These are phyloP conservation scores for Chymomyza caudatula DNA, from an alignment of 2,888 invertebrate species.

Conservation along the genomic window DNA sequence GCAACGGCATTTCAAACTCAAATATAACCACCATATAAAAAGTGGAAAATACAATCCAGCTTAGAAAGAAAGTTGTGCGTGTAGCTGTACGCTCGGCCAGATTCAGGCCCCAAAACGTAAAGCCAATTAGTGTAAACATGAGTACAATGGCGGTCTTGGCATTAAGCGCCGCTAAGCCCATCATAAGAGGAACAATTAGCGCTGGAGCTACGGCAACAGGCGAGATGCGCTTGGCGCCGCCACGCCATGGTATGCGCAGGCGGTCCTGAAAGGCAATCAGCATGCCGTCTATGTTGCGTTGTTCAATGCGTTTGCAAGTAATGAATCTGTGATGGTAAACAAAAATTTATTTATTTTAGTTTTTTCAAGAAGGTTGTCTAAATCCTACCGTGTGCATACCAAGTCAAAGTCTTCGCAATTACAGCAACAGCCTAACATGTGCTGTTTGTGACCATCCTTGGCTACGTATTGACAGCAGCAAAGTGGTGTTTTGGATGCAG, in stretches of 20 bases:
- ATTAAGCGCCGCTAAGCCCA: slow-evolving; percentile 79
- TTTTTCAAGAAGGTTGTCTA: not conserved
- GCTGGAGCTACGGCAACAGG: slow-evolving; percentile 79
- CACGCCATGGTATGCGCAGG: slow-evolving; percentile 81
- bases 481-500: slow-evolving; percentile 60
- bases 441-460: slow-evolving; percentile 77
- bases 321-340: slow-evolving; percentile 45
- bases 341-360: not conserved
- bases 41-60: slow-evolving; percentile 86
- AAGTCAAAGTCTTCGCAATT: slow-evolving; percentile 81
- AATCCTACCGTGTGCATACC: slow-evolving; percentile 79
- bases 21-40: slow-evolving; percentile 84
- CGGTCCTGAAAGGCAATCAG: slow-evolving; percentile 80
- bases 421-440: slow-evolving; percentile 81
- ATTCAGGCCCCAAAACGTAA: slow-evolving; percentile 66
- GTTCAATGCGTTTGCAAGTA: slow-evolving; percentile 56
- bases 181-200: slow-evolving; percentile 78
- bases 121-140: slow-evolving; percentile 62
- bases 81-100: slow-evolving; percentile 68
- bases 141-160: slow-evolving; percentile 75
- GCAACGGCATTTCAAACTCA: slow-evolving; percentile 84
- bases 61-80: slow-evolving; percentile 85
- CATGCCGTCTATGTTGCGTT: slow-evolving; percentile 70
- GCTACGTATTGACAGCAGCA: slow-evolving; percentile 82
- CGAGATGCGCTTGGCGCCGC: slow-evolving; percentile 80